Evolutionary conservation across 2,888 invertebrate species (phyloP), one percentile per base, ranked within the genome.

Genomic region (Lucinisca nassula): DNA sequence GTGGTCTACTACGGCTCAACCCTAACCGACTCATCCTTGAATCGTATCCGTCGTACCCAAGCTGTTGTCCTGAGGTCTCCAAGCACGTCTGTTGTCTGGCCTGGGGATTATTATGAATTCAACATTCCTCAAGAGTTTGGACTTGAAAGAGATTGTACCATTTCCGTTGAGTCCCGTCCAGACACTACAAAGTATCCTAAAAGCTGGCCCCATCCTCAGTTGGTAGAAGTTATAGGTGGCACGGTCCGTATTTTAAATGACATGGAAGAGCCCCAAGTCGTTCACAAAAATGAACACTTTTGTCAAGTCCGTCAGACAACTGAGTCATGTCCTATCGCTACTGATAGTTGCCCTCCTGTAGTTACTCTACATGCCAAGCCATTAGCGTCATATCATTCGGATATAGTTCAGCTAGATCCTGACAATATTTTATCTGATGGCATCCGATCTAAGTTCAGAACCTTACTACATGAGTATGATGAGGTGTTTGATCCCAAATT

Each of bases 221-320:
- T 49, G 17, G 17, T 17, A 49, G n/a, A 72, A 17, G 49, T 30
- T 27, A 78, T 87, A 21, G 87, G 55, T 0, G 74, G 76, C 17
- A 87, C 61, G 27, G 51, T 88, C 10, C 38, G 75, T 10, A 27
- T 78, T n/a, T 0, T 78, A 61, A 75, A 51, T 30, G 37, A 87
- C 40, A 78, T 85, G 24, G 38, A 32, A 27, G 35, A 74, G 14
- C 58, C 89, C 35, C 35, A 77, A 24, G 78, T 74, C 30, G n/a
- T 88, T 17, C 72, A 72, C n/a, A 80, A 84, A 75, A 49, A 72
- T 37, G 51, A 72, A 30, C 80, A 67, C 6, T 55, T 72, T 38
- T 32, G 74, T 14, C 24, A 75, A 40, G 75, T 45, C 12, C 17
- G 40, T 8, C n/a, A 45, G 30, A 75, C 45, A 6, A 40, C 17